A percentile compares a stretch with the other conserved stretches of the same genome.
Conservation (phyloP, 2,113 vertebrate species). For the Bubo blakistoni region DNA sequence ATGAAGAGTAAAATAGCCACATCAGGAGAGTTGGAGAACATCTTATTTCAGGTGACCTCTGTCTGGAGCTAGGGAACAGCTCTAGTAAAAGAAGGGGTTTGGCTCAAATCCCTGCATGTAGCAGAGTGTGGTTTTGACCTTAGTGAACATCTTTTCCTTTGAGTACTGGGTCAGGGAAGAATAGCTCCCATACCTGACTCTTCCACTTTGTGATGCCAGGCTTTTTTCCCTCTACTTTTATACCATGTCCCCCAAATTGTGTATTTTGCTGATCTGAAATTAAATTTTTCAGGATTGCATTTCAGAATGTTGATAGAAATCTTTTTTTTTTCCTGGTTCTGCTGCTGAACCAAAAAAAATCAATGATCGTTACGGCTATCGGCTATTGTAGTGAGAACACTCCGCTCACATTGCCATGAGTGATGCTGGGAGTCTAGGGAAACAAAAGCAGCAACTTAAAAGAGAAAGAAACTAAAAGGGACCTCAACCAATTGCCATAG, state of each 20-base stretch:
- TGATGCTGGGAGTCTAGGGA: background rate
- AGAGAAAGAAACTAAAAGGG: background rate
- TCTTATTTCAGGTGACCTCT: background rate
- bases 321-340: background rate
- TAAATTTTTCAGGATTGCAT: background rate
- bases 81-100: background rate
- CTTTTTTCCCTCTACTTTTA: background rate
- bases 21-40: background rate
- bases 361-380: background rate
- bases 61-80: background rate
- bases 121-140: background rate
- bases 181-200: background rate
- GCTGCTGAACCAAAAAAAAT: background rate
- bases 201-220: background rate
- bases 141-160: background rate
- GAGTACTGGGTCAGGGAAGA: background rate
- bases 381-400: background rate
- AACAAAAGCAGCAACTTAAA: background rate
- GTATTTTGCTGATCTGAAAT: background rate
- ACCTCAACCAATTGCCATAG: background rate
- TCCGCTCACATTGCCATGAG: fast-evolving
- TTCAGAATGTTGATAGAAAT: background rate
- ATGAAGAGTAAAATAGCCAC: background rate
- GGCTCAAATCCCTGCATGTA: background rate
- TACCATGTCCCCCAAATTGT: background rate